phyloP scores from a whole-genome alignment of 1,140 invertebrate species.

The Sesamia nonagrioides region DNA sequence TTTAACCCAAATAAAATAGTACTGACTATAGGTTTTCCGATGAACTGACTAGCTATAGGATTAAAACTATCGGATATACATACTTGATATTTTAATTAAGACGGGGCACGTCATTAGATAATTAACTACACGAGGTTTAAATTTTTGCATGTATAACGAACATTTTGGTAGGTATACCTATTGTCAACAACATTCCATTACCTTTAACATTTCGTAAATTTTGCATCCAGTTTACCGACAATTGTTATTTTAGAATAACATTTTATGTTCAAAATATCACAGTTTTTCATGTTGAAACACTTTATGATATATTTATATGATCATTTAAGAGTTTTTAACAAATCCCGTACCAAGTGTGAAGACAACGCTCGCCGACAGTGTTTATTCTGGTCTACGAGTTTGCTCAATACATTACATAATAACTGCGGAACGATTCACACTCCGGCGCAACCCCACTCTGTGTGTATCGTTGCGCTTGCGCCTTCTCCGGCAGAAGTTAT shows the following conservation, averaged over 20 bases:
- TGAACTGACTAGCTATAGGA: too few species aligned
- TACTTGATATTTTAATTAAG: too few species aligned
- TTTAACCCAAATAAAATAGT: too few species aligned
- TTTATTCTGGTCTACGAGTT: constrained; percentile 37
- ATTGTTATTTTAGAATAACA: not conserved
- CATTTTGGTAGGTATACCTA: not conserved
- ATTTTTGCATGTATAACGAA: not conserved
- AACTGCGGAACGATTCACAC: constrained; percentile 52
- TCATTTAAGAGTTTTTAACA: constrained; percentile 17
- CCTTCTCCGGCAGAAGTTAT: constrained; percentile 45
- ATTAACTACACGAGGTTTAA: too few species aligned
- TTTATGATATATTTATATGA: not conserved
- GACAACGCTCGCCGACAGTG: constrained; percentile 2
- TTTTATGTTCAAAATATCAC: not conserved
- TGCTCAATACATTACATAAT: constrained; percentile 57
- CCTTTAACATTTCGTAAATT: constrained; percentile 8
- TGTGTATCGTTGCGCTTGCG: constrained; percentile 24
- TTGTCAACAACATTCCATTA: not conserved
- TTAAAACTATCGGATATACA: too few species aligned
- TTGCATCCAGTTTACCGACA: not conserved
- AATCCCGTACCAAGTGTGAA: constrained; percentile 10
- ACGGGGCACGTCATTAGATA: too few species aligned
- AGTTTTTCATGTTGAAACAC: not conserved
- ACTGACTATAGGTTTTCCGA: too few species aligned
- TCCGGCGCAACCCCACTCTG: constrained; percentile 46